These are phyloP conservation scores for Meloidogyne floridensis DNA, from an alignment of 1,140 invertebrate genomes.

Conservation along the genomic window DNA sequence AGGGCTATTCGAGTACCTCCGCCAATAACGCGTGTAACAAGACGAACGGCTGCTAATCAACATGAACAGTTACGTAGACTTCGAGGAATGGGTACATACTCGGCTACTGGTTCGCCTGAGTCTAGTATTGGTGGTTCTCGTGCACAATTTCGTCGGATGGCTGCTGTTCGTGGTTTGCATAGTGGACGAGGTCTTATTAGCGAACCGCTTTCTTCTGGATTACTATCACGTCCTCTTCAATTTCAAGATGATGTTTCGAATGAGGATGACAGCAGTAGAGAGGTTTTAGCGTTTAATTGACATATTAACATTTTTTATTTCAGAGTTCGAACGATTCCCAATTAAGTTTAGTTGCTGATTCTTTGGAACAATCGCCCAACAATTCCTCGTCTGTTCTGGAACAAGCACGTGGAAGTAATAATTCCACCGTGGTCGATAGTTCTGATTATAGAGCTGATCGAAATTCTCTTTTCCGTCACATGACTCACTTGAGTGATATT, in stretches of 20 bases:
- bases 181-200: not conserved
- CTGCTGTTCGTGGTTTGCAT: not conserved
- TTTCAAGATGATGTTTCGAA: not conserved
- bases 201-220: not conserved
- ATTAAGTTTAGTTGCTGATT: not conserved
- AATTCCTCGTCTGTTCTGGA: not conserved
- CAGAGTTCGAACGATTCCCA: not conserved
- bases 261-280: not conserved
- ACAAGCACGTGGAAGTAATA: not conserved
- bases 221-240: not conserved
- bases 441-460: not conserved
- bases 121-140: not conserved
- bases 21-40: constrained; percentile 13
- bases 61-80: constrained; percentile 20
- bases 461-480: not conserved
- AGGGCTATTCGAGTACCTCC: constrained; percentile 5
- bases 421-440: not conserved
- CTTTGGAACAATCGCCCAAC: not conserved
- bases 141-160: not conserved
- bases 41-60: constrained; percentile 13
- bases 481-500: not conserved
- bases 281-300: no score
- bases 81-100: constrained; percentile 4
- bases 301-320: not conserved
- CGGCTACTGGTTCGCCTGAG: not conserved